Evolutionary conservation across 2,797 vertebrate genomes (phyloP), one percentile per base, ranked within the genome.

Genomic region (Sebastes steindachneri): DNA sequence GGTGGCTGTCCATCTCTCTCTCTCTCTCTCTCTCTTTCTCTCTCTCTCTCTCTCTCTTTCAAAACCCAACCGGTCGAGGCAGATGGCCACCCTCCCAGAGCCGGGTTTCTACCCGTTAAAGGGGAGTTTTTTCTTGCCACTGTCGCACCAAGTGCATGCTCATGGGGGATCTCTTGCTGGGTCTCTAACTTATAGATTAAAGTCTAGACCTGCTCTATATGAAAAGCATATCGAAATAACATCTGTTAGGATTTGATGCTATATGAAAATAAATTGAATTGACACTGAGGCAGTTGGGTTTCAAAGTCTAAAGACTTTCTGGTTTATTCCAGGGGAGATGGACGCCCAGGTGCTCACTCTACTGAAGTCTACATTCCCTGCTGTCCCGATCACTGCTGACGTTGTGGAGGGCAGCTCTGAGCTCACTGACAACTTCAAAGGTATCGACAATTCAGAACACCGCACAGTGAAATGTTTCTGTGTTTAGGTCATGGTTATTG

Each of bases 391-490:
- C 71, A 88, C 83, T 28, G 70, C 80, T 75, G 93, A 93, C 69
- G 64, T 93, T 9, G 92, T 95, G 65, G 94, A 95, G 53, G 94
- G 93, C 69, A 94, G 94, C 86, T 21, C 37, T 10, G 3, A 84
- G 57, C 89, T 95, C 45, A 67, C 68, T 28, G 73, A 90, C 23
- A 82, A 87, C 63, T 94, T 94, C 77, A 93, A 91, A 94, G 92
- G 94, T 94, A 82, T 14, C 7, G 2, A 69, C 54, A 9, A 19
- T 58, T 65, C 25, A 74, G 26, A 65, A 41, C n/a, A 21, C 6
- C 14, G 9, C 26, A 35, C n/a, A 17, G 7, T 37, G 17, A 59
- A 35, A 25, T 5, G 1, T 25, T 35, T 33, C 3, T 54, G 25
- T 37, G 19, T 21, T 60, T 55, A n/a, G 7, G 19, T 58, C 29